Percentiles rank a stretch among this genome's conserved stretches.
phyloP scores from a whole-genome alignment of 1,140 invertebrate genomes.

The Thaumatotibia leucotreta region DNA sequence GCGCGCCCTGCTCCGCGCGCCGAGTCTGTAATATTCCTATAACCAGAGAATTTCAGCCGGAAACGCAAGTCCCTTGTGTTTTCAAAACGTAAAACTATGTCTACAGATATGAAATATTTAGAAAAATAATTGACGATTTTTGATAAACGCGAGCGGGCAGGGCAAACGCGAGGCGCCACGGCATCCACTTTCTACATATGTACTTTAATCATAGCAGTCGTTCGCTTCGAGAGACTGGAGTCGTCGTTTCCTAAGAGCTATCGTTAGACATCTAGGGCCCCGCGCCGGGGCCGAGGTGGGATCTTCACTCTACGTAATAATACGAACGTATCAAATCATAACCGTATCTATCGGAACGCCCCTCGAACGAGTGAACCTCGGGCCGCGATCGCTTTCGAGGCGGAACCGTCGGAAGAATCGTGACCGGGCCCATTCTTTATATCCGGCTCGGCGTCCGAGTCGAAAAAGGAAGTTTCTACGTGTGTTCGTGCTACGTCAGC shows the following conservation, averaged over 20 bases:
- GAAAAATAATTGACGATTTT: slow-evolving; percentile 61
- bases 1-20: slow-evolving; percentile 54
- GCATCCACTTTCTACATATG: slow-evolving; percentile 70
- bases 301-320: slow-evolving; percentile 39
- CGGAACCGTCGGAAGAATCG: slow-evolving; percentile 5
- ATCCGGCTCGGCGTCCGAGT: not conserved
- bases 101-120: not conserved
- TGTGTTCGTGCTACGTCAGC: no score
- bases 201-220: slow-evolving; percentile 50
- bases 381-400: not conserved
- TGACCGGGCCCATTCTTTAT: slow-evolving; percentile 1
- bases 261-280: slow-evolving; percentile 38
- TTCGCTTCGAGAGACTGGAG: slow-evolving; percentile 40
- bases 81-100: not conserved
- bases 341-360: slow-evolving; percentile 27
- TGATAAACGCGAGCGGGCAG: slow-evolving; percentile 46
- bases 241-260: slow-evolving; percentile 44
- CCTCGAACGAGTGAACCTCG: slow-evolving; percentile 12
- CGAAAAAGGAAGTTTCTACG: slow-evolving; percentile 15
- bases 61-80: not conserved
- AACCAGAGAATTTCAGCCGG: not conserved
- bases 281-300: slow-evolving; percentile 54
- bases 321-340: slow-evolving; percentile 33
- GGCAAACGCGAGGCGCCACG: slow-evolving; percentile 58
- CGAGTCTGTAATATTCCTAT: slow-evolving; percentile 7